Conservation (phyloP, 2,888 invertebrate genomes). For the Azorinus chamasolen region DNA sequence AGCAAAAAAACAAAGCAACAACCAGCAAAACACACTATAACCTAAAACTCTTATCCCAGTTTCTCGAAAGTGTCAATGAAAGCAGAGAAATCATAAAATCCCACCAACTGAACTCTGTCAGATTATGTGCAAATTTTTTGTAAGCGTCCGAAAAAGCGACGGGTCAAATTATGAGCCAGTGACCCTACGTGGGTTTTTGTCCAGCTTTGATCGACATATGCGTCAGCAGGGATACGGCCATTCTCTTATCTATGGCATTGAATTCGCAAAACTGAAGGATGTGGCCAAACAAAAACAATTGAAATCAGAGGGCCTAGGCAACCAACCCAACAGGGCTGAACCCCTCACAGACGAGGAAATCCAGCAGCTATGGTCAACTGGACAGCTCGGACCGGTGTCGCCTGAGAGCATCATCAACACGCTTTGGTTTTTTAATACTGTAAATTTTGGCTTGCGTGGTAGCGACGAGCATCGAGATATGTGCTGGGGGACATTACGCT, state of each 20-base stretch:
- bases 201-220: not conserved
- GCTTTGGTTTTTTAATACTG: constrained; percentile 42
- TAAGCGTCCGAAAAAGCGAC: not conserved
- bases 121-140: not conserved
- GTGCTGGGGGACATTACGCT: constrained; percentile 49
- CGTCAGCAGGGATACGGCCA: not conserved
- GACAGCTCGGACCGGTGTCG: constrained; percentile 28
- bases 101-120: too few relatives aligned
- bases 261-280: not conserved
- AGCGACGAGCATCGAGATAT: constrained; percentile 43
- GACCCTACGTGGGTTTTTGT: not conserved
- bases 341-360: not conserved
- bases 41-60: too few relatives aligned
- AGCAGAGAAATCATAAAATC: too few relatives aligned
- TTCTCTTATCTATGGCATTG: not conserved
- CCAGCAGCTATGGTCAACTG: constrained; percentile 20
- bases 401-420: constrained; percentile 40
- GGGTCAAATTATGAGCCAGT: not conserved
- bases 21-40: too few relatives aligned
- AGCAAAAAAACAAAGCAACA: too few relatives aligned
- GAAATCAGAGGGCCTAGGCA: not conserved
- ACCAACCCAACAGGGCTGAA: not conserved
- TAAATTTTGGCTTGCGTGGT: constrained; percentile 41
- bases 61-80: too few relatives aligned
- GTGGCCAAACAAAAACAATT: not conserved